Evolutionary conservation across 2,888 invertebrate species (phyloP).

Genomic region (Elmis aenea): DNA sequence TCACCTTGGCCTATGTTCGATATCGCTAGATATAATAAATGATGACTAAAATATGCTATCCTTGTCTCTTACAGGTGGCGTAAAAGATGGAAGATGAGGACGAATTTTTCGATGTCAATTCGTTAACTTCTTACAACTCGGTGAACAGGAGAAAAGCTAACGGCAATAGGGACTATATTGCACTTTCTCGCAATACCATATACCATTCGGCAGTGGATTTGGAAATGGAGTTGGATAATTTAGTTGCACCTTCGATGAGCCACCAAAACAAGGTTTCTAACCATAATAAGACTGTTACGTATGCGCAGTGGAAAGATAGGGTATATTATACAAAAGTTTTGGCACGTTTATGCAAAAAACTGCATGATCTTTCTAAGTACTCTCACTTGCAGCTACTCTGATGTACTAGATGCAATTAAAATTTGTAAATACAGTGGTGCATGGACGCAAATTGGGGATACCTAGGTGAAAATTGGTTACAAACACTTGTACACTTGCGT

Average conservation of each 20-base stretch:
- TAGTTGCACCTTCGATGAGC: constrained; percentile 21
- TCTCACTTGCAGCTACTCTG: no score
- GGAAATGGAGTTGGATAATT: constrained; percentile 41
- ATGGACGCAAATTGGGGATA: no score
- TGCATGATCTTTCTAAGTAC: background rate
- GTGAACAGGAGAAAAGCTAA: constrained; percentile 30
- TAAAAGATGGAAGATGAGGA: constrained; percentile 39
- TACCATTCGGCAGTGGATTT: constrained; percentile 58
- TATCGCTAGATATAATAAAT: no score
- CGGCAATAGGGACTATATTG: constrained; percentile 42
- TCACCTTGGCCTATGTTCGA: no score
- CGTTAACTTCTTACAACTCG: constrained; percentile 36
- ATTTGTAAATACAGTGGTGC: no score
- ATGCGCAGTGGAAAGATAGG: constrained; percentile 59
- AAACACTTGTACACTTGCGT: no score
- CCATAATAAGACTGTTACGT: constrained; percentile 53
- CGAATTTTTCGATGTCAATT: constrained; percentile 44
- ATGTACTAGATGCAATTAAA: no score
- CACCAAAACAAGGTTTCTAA: constrained; percentile 51
- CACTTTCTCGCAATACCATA: constrained; percentile 55
- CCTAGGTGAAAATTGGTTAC: no score
- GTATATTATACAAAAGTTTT: constrained; percentile 41
- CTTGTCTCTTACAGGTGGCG: no score
- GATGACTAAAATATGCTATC: no score
- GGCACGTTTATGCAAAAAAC: constrained; percentile 9